Conservation (phyloP, 2,113 vertebrate genomes). For the Candoia aspera region DNA sequence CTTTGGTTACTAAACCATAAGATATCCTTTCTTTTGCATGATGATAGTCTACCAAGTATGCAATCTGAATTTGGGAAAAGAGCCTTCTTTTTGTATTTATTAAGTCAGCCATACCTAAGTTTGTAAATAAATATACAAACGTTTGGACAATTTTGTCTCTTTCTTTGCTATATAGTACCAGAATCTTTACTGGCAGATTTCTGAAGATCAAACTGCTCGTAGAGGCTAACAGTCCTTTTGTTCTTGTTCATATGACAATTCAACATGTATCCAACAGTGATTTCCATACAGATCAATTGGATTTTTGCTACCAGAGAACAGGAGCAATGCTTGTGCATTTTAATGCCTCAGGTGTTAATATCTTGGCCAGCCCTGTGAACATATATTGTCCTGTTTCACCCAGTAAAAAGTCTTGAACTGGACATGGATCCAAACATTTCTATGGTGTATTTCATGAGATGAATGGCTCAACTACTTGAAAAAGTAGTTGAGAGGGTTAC, state of each 20-base stretch:
- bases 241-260: neutral
- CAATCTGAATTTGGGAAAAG: neutral
- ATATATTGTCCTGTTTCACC: neutral
- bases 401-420: neutral
- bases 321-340: neutral
- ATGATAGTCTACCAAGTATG: neutral
- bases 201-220: neutral
- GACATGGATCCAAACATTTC: neutral
- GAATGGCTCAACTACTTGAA: no score
- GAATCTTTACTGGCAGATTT: neutral
- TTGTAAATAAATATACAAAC: neutral
- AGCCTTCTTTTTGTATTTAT: neutral
- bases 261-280: neutral
- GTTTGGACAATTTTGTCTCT: neutral
- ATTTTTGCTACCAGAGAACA: neutral
- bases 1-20: neutral
- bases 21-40: neutral
- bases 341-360: neutral
- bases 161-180: neutral
- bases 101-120: neutral
- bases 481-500: neutral
- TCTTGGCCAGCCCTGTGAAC: neutral
- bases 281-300: neutral
- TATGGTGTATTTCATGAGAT: neutral
- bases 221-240: neutral